Evolutionary conservation across 2,113 vertebrate species (phyloP).

Genomic region (Psophia crepitans): DNA sequence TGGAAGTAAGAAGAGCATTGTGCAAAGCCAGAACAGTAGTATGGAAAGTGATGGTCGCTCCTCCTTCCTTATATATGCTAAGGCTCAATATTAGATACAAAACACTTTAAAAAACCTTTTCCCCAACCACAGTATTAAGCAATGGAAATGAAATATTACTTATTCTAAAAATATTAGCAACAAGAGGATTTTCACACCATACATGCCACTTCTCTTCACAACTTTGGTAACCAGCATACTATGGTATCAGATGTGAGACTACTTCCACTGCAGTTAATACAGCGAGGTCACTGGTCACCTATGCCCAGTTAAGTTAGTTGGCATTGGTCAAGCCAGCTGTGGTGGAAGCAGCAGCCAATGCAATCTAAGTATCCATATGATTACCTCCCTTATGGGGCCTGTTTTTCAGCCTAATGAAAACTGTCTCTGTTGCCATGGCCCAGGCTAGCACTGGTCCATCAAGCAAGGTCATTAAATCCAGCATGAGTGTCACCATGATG

Average conservation of each 20-base stretch:
- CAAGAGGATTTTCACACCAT: neutral
- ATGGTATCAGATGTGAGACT: neutral
- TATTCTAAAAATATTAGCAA: neutral
- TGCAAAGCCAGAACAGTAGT: neutral
- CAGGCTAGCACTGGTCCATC: neutral
- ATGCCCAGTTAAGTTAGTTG: neutral
- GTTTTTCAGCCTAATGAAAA: neutral
- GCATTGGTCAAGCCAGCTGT: neutral
- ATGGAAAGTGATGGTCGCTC: neutral
- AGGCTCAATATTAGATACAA: neutral
- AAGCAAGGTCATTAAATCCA: neutral
- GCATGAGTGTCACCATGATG: neutral
- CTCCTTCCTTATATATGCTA: neutral
- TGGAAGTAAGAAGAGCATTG: neutral
- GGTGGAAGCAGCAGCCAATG: neutral
- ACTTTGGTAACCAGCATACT: neutral
- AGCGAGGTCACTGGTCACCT: neutral
- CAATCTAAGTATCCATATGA: neutral
- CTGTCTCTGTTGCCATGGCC: neutral
- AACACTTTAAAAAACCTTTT: neutral
- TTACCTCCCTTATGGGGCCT: accelerated
- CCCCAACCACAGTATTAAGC: neutral
- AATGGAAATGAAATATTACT: neutral
- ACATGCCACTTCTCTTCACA: neutral
- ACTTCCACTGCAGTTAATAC: neutral